A percentile compares a stretch with the other conserved stretches of the same genome.
Evolutionary conservation across 1,140 invertebrate genomes (phyloP).

Genomic region (Euwallacea fornicatus): DNA sequence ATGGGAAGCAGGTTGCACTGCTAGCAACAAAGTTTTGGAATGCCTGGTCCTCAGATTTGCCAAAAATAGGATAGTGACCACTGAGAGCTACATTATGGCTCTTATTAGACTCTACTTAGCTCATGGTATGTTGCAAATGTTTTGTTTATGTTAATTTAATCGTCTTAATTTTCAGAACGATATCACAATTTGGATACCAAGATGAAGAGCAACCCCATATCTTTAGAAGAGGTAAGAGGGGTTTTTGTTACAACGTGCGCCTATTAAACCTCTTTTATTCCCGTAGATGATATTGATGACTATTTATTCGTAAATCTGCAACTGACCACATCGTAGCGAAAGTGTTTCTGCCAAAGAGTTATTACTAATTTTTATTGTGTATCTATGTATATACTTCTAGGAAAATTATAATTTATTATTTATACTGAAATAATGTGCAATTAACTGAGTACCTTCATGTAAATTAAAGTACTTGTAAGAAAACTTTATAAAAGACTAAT

Average conservation of each 20-base stretch:
- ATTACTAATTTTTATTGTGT: no score
- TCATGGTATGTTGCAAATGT: slow-evolving; percentile 60
- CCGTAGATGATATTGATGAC: slow-evolving; percentile 71
- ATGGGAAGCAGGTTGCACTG: slow-evolving; percentile 70
- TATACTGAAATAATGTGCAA: slow-evolving; percentile 17
- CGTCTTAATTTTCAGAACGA: slow-evolving; percentile 58
- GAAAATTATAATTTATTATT: slow-evolving; percentile 1
- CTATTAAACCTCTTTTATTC: slow-evolving; percentile 17
- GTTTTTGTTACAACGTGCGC: slow-evolving; percentile 9
- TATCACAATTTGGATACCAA: slow-evolving; percentile 72
- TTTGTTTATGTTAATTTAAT: slow-evolving; percentile 11
- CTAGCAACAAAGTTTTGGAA: slow-evolving; percentile 75
- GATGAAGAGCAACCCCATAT: slow-evolving; percentile 72
- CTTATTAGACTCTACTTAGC: slow-evolving; percentile 71
- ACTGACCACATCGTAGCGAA: no score
- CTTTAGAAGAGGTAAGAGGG: slow-evolving; percentile 69
- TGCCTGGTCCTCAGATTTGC: slow-evolving; percentile 70
- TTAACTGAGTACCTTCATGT: slow-evolving; percentile 25
- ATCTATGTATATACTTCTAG: no score
- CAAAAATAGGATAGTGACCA: slow-evolving; percentile 61
- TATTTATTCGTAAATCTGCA: slow-evolving; percentile 61
- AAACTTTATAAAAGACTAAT: no score
- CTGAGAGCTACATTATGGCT: slow-evolving; percentile 69
- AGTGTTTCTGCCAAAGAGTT: no score
- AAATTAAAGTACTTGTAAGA: neutral